phyloP scores from a whole-genome alignment of 2,113 vertebrate genomes.

The Geococcyx californianus region DNA sequence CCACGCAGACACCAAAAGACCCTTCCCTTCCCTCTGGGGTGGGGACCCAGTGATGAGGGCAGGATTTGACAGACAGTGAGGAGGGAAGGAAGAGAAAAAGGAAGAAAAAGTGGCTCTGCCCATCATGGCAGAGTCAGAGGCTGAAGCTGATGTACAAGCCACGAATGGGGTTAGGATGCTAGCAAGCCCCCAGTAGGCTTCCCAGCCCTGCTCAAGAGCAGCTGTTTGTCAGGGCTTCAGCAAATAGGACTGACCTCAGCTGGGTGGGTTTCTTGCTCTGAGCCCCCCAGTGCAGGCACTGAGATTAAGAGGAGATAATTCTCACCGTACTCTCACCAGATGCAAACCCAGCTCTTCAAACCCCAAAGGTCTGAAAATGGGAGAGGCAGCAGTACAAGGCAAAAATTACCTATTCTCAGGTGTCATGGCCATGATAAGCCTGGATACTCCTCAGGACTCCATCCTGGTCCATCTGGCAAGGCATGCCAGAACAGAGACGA shows the following conservation, averaged over 20 bases:
- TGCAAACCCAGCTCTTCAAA: neutral
- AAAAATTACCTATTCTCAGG: neutral
- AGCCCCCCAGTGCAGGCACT: rapidly evolving
- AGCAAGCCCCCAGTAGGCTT: rapidly evolving
- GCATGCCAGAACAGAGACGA: rapidly evolving
- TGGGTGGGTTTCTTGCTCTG: neutral
- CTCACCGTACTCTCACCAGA: neutral
- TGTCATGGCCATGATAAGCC: neutral
- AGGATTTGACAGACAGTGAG: neutral
- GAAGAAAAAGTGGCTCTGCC: neutral
- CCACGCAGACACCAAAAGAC: no score
- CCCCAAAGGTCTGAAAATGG: neutral
- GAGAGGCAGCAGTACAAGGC: neutral
- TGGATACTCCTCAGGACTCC: neutral
- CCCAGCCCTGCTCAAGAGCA: neutral
- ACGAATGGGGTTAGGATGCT: neutral
- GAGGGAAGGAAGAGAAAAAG: neutral
- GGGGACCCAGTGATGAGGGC: no score
- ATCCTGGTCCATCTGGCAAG: neutral
- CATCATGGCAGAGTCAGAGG: neutral
- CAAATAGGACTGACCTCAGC: neutral
- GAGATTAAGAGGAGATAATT: neutral
- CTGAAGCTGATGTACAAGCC: neutral
- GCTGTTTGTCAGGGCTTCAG: neutral
- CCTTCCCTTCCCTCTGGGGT: no score